Evolutionary conservation across 2,888 invertebrate genomes (phyloP).

Genomic region (Cephus nigrinus): DNA sequence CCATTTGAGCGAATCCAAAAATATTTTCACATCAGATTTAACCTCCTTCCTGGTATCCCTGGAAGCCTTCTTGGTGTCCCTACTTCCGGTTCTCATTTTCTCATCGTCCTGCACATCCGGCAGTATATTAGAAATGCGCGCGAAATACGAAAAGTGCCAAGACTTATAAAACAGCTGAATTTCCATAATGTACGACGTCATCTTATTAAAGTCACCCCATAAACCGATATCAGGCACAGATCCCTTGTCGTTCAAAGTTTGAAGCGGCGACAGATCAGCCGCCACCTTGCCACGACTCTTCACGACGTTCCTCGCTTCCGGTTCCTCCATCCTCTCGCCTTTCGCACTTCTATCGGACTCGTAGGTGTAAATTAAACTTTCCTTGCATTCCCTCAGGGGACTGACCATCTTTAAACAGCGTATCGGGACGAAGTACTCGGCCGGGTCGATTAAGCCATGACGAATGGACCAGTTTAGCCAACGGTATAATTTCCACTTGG

Average conservation of each 20-base stretch:
- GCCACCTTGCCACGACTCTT: not conserved
- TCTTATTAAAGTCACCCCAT: constrained; percentile 49
- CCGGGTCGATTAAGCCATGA: constrained; percentile 46
- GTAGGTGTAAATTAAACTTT: constrained; percentile 11
- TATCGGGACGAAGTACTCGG: constrained; percentile 45
- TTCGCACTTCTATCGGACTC: not conserved
- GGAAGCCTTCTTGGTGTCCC: not conserved
- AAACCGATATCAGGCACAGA: constrained; percentile 22
- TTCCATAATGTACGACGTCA: constrained; percentile 33
- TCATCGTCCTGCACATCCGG: constrained; percentile 9
- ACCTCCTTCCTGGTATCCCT: not conserved
- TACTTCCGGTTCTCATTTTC: not conserved
- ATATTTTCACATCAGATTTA: constrained; percentile 12
- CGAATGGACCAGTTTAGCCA: constrained; percentile 67
- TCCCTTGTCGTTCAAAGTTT: not conserved
- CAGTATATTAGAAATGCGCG: constrained; percentile 24
- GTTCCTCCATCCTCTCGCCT: not conserved
- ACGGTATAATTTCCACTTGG: constrained; percentile 66
- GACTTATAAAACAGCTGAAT: constrained; percentile 42
- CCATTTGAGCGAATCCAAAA: constrained; percentile 17
- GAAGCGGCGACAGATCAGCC: not conserved
- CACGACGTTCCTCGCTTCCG: not conserved
- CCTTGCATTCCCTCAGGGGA: constrained; percentile 28
- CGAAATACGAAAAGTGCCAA: constrained; percentile 36
- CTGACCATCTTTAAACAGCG: constrained; percentile 42